Conservation (phyloP, 1,140 invertebrate genomes). For the Calycopis cecrops region DNA sequence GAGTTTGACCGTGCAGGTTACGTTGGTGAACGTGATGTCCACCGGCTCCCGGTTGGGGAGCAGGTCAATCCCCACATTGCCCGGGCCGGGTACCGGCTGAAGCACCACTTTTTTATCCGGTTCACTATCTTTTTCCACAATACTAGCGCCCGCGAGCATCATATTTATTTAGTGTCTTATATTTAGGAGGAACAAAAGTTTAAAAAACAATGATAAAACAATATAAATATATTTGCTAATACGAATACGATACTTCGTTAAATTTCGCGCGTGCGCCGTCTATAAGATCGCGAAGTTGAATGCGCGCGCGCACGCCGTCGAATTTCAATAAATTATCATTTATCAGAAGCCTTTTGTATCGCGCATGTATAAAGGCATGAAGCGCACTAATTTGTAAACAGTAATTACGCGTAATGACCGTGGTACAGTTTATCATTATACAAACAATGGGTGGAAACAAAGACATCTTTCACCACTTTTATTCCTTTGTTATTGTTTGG, state of each 20-base stretch:
- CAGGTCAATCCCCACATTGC: conserved; percentile 50
- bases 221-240: background rate
- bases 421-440: background rate
- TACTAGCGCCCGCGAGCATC: conserved; percentile 63
- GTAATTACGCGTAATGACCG: background rate
- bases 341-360: conserved; percentile 1
- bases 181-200: conserved; percentile 25
- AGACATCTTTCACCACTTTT: conserved; percentile 1
- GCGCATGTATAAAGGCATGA: background rate
- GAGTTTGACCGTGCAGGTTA: conserved; percentile 81
- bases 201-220: too few species aligned
- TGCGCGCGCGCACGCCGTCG: conserved; percentile 4
- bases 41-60: conserved; percentile 74
- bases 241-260: background rate
- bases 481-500: background rate
- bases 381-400: conserved; percentile 1
- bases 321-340: background rate
- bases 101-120: conserved; percentile 26
- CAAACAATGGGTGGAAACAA: background rate
- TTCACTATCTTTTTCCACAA: conserved; percentile 52
- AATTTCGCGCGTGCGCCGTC: background rate
- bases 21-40: conserved; percentile 83
- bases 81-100: conserved; percentile 18
- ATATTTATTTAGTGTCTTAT: too few species aligned
- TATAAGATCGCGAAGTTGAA: background rate